Percentiles rank a stretch among this genome's conserved stretches.
Evolutionary conservation across 2,113 vertebrate genomes (phyloP).

Genomic region (Thermophis baileyi): DNA sequence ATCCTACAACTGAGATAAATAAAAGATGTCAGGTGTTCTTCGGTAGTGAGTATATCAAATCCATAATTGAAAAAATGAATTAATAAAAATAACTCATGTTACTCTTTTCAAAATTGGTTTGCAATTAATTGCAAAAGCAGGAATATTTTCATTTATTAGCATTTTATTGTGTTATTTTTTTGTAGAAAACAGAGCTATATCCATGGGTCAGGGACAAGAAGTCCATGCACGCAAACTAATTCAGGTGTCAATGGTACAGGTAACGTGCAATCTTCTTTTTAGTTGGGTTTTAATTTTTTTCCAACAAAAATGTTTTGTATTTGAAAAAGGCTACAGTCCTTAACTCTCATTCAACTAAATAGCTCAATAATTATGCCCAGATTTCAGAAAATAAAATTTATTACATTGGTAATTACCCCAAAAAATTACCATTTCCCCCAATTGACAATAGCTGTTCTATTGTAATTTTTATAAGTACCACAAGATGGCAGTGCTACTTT

Average conservation of each 20-base stretch:
- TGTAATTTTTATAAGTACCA: slow-evolving; percentile 55
- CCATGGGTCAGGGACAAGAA: slow-evolving; percentile 79
- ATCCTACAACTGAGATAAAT: neutral
- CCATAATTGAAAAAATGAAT: neutral
- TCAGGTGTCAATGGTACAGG: slow-evolving; percentile 70
- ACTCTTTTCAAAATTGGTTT: neutral
- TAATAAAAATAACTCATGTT: neutral
- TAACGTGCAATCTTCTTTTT: slow-evolving; percentile 25
- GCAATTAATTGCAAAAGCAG: neutral
- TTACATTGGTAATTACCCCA: neutral
- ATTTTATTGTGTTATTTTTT: slow-evolving; percentile 27
- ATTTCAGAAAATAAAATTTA: slow-evolving; percentile 19
- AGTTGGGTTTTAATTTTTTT: neutral
- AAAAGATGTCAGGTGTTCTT: neutral
- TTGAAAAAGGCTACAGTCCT: neutral
- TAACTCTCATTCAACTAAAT: neutral
- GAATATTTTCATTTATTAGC: neutral
- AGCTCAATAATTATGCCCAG: neutral
- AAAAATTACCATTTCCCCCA: neutral
- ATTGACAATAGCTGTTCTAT: neutral
- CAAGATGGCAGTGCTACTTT: slow-evolving; percentile 68
- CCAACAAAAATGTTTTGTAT: neutral
- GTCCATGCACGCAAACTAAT: slow-evolving; percentile 72
- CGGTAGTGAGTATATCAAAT: neutral
- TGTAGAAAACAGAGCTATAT: slow-evolving; percentile 72